These are phyloP conservation scores for Poeciliopsis turrubarensis DNA, from an alignment of 2,113 vertebrate species.

Conservation along the genomic window DNA sequence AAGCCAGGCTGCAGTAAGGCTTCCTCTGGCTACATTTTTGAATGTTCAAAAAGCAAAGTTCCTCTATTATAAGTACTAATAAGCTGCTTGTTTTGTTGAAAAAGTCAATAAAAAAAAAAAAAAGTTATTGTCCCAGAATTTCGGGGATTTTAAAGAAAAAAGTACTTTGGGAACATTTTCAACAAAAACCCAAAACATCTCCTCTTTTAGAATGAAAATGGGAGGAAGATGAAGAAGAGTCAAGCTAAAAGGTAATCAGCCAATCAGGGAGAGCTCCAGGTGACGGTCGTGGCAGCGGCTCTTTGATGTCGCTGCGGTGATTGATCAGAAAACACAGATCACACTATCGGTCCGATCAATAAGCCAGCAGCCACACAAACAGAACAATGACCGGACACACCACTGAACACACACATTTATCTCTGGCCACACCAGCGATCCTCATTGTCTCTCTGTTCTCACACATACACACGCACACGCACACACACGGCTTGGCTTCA, in stretches of 20 bases:
- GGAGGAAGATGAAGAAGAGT: too few relatives aligned
- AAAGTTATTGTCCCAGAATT: too few relatives aligned
- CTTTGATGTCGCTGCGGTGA: slow-evolving; percentile 42
- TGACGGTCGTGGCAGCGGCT: slow-evolving; percentile 2
- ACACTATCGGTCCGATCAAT: too few relatives aligned
- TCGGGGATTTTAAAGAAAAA: too few relatives aligned
- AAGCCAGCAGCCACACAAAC: not conserved
- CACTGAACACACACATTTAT: slow-evolving; percentile 22
- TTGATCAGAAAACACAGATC: slow-evolving; percentile 1
- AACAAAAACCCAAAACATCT: too few relatives aligned
- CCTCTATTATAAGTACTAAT: too few relatives aligned
- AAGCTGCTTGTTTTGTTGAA: too few relatives aligned
- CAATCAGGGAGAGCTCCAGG: slow-evolving; percentile 21
- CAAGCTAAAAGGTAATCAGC: not conserved
- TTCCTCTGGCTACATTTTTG: too few relatives aligned
- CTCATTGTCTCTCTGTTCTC: slow-evolving; percentile 43
- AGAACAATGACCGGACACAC: slow-evolving; percentile 15
- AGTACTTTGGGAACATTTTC: too few relatives aligned
- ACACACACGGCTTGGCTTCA: slow-evolving; percentile 7
- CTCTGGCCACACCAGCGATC: slow-evolving; percentile 60
- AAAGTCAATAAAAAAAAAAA: too few relatives aligned
- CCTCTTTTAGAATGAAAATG: not conserved
- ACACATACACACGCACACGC: slow-evolving; percentile 6
- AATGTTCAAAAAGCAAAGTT: too few relatives aligned
- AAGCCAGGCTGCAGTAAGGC: too few relatives aligned